Percentiles rank a stretch among this genome's conserved stretches.
Conservation (phyloP, 2,888 invertebrate species). For the Lissocephala sabroskyi region DNA sequence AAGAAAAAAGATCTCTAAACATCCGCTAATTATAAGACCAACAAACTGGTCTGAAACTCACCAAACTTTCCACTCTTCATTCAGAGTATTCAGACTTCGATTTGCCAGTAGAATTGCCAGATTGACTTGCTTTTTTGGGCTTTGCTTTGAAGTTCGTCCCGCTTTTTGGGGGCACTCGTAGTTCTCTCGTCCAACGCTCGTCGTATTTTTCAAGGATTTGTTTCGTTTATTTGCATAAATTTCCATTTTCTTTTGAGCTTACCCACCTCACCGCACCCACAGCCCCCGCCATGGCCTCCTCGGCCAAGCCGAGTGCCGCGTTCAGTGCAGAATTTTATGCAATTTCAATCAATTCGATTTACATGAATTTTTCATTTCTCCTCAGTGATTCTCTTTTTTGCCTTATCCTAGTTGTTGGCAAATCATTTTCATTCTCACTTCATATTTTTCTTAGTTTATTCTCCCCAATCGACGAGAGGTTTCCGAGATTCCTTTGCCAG, state of each 20-base stretch:
- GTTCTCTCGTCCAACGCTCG: too few relatives aligned
- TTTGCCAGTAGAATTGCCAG: not conserved
- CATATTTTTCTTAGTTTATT: too few relatives aligned
- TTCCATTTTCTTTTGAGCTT: conserved; percentile 41
- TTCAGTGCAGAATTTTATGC: conserved; percentile 48
- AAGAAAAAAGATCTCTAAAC: too few relatives aligned
- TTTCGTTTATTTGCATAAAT: conserved; percentile 59
- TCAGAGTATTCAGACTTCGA: too few relatives aligned
- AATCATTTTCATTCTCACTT: conserved; percentile 11
- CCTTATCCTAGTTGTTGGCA: not conserved
- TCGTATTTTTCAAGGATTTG: conserved; percentile 53
- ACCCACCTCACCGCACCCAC: too few relatives aligned
- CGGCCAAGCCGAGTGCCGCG: too few relatives aligned
- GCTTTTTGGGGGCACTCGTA: too few relatives aligned
- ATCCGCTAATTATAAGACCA: too few relatives aligned
- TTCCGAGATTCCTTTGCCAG: too few relatives aligned
- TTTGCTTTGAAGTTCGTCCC: conserved; percentile 24
- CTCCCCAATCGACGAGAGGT: too few relatives aligned
- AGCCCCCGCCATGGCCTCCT: not conserved
- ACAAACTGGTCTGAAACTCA: too few relatives aligned
- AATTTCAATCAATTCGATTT: conserved; percentile 64
- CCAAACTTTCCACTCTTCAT: too few relatives aligned
- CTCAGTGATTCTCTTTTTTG: conserved; percentile 2
- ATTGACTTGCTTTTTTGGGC: conserved; percentile 10
- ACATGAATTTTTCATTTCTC: conserved; percentile 45